Evolutionary conservation across 2,888 invertebrate genomes (phyloP).

Genomic region (Falcaria lacertinaria): DNA sequence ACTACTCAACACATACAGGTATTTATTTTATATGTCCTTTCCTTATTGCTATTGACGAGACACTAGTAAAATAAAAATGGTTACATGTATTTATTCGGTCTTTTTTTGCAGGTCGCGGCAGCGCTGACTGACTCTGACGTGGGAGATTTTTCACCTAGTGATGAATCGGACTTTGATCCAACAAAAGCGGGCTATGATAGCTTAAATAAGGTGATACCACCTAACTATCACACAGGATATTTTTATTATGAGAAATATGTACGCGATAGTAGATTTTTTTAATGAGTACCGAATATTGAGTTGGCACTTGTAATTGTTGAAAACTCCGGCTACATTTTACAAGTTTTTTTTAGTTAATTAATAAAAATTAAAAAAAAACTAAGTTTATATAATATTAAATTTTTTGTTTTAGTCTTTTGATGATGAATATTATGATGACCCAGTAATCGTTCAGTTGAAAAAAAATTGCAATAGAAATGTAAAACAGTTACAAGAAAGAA

Average conservation of each 20-base stretch:
- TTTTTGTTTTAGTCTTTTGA: constrained; percentile 1
- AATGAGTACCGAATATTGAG: constrained; percentile 1
- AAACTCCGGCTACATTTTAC: not conserved
- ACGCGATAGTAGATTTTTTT: constrained; percentile 1
- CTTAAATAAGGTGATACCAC: not conserved
- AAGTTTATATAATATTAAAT: not conserved
- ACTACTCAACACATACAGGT: too few species aligned
- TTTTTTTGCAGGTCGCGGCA: too few species aligned
- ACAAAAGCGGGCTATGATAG: not conserved
- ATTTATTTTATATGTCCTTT: too few species aligned
- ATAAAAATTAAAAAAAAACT: not conserved
- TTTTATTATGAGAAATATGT: constrained; percentile 1
- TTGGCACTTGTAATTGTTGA: constrained; percentile 1
- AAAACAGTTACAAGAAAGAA: constrained; percentile 1
- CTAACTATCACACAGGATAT: not conserved
- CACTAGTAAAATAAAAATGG: too few species aligned
- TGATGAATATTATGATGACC: constrained; percentile 1
- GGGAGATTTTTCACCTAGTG: too few species aligned
- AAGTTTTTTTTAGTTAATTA: constrained; percentile 1
- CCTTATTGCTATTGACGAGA: too few species aligned
- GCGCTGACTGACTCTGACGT: too few species aligned
- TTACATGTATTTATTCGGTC: too few species aligned
- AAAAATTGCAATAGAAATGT: constrained; percentile 1
- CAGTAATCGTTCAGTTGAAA: constrained; percentile 1
- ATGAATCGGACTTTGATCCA: not conserved